Evolutionary conservation across 1,140 invertebrate genomes (phyloP), one percentile per base, ranked within the genome.

Genomic region (Bombus picipes): DNA sequence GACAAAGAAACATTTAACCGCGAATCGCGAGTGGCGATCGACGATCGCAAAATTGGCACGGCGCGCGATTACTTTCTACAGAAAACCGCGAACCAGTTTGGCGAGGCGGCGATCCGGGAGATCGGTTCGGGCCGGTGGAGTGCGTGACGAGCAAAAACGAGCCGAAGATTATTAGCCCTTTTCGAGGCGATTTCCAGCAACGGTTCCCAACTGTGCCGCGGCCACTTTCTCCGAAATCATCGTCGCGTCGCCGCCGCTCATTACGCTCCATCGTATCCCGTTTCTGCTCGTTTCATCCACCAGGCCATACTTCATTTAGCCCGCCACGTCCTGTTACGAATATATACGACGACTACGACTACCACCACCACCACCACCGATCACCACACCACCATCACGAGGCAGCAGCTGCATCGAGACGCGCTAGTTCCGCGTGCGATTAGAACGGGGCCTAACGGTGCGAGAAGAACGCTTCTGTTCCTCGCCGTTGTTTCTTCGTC

Each of bases 201-300:
- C 47, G 68, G 43, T 47, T 47, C 12, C 22, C 32, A 59, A 39
- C 43, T 32, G 41, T n/a, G 62, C 28, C 41, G 37, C n/a, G 22
- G 47, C 74, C 74, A 70, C 74, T 77, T 84, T 78, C 82, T 78
- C 74, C 82, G 43, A 84, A 84, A 84, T 77, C 62, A 25, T 53
- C 37, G 57, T 13, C 37, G 34, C 47, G 77, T 53, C 39, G 37
- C 25, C 12, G 39, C 15, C 73, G 71, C 13, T 75, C 74, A 39
- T 71, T 77, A 76, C 65, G 43, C 43, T 57, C 59, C n/a, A 80
- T 47, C 37, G 28, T 78, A 34, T 57, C 22, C 59, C 82, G 73
- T 65, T 76, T 76, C 59, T 83, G 37, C 57, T 74, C 82, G 62
- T 65, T 76, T 76, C 41, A 37, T 75, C 28, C 72, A n/a, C 37